Evolutionary conservation across 2,113 vertebrate species (phyloP).

Genomic region (Hippocampus abdominalis): DNA sequence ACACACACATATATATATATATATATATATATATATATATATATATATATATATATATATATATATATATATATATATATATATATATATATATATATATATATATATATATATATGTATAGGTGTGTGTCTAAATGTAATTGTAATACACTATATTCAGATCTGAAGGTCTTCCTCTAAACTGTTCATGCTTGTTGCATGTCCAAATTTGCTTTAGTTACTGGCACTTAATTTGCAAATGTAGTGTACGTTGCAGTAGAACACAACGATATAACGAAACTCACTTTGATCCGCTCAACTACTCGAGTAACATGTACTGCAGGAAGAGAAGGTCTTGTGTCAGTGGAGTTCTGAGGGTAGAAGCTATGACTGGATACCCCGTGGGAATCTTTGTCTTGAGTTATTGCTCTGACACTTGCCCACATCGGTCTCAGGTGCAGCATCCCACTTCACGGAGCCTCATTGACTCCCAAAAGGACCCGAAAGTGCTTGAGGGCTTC

Average conservation of each 20-base stretch:
- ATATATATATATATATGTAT: too few species aligned
- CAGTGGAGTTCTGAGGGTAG: not conserved
- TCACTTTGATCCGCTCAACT: not conserved
- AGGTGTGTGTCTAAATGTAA: too few species aligned
- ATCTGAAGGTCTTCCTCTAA: too few species aligned
- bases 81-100: too few species aligned
- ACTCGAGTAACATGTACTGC: not conserved
- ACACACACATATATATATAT: too few species aligned
- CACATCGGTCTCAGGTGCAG: slow-evolving; percentile 74
- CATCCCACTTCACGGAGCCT: slow-evolving; percentile 79
- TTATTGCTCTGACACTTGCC: not conserved
- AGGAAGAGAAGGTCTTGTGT: not conserved
- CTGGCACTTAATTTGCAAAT: not conserved
- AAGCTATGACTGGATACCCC: not conserved
- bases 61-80: too few species aligned
- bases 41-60: too few species aligned
- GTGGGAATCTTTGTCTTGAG: not conserved
- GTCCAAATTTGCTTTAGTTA: too few species aligned
- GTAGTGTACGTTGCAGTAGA: not conserved
- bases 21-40: too few species aligned
- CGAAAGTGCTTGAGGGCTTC: slow-evolving; percentile 82
- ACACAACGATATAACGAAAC: too few species aligned
- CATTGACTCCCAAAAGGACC: slow-evolving; percentile 76
- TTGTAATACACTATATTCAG: too few species aligned
- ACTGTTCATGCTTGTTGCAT: too few species aligned